A percentile compares a stretch with the other conserved stretches of the same genome.
Conservation (phyloP, 1,140 invertebrate genomes). For the Leptoteleia sp. region DNA sequence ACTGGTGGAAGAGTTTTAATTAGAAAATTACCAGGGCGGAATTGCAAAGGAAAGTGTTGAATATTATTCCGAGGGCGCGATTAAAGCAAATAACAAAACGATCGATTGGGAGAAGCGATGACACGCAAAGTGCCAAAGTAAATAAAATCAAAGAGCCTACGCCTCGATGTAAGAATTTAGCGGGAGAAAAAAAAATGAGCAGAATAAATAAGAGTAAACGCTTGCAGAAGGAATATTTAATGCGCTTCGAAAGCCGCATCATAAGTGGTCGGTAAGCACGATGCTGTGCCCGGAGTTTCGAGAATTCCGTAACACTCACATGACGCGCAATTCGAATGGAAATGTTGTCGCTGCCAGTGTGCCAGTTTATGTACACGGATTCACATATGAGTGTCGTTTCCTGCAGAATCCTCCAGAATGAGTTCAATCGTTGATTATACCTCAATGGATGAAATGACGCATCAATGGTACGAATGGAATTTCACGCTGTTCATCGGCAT, state of each 20-base stretch:
- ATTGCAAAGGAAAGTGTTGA: background rate
- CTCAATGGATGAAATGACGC: constrained; percentile 49
- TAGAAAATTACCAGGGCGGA: constrained; percentile 33
- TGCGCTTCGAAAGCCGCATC: constrained; percentile 57
- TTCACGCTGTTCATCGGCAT: constrained; percentile 37
- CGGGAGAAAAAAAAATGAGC: constrained; percentile 44
- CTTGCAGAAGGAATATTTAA: constrained; percentile 61
- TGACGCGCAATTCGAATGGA: constrained; percentile 61
- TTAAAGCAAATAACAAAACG: constrained; percentile 51
- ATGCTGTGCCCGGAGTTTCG: constrained; percentile 50
- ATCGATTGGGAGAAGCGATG: constrained; percentile 49
- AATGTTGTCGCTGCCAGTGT: constrained; percentile 35
- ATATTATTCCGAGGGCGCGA: constrained; percentile 20
- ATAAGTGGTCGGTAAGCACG: constrained; percentile 61
- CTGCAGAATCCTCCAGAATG: constrained; percentile 50
- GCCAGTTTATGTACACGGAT: constrained; percentile 44
- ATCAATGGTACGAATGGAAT: constrained; percentile 43
- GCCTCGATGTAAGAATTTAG: constrained; percentile 50
- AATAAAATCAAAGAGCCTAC: constrained; percentile 62
- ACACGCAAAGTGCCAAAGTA: constrained; percentile 62
- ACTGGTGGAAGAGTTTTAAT: constrained; percentile 26
- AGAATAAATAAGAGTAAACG: constrained; percentile 62
- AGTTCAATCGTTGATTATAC: constrained; percentile 50
- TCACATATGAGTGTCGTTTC: constrained; percentile 53
- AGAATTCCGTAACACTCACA: constrained; percentile 58